Evolutionary conservation across 2,888 invertebrate genomes (phyloP), one percentile per base, ranked within the genome.

Genomic region (Noctua janthina): DNA sequence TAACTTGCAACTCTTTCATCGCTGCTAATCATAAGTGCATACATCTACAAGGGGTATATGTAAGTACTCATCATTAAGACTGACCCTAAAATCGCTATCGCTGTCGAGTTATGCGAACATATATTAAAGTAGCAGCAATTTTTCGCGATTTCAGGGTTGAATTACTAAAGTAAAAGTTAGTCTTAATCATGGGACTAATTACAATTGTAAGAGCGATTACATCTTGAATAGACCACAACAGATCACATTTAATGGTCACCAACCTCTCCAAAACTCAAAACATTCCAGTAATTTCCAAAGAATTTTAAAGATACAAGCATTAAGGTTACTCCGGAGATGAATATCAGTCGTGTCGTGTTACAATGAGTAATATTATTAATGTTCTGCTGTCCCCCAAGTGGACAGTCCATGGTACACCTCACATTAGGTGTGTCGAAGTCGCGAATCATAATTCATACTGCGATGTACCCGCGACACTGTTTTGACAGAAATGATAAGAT

Each of bases 331-430:
- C 83, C 80, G 73, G 80, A 91, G 94, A 95, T 95, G 91, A 90
- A 90, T 93, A 94, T 94, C 94, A 79, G 87, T 70, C 89, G 90
- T 89, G 90, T 92, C 93, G 91, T 91, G 90, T 93, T 94, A 95
- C 95, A 95, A 94, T 95, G 87, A 86, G 86, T 88, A 95, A 96
- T 95, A 96, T 95, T 96, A 96, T 96, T 96, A 97, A 97, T 97
- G 96, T 95, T 89, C 88, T 79, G 84, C 93, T 93, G 96, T 96
- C 96, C 92, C 59, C 71, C 15, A 66, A 72, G 85, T 93, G 94
- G 93, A 92, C 92, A 88, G 74, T 81, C 69, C 72, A 76, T 89
- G 88, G 87, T 88, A 88, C 87, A 80, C 91, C 90, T 93, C 93
- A 94, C 94, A 95, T 95, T 93, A 95, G 96, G 96, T 95, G 95